Percentiles rank a stretch among this genome's conserved stretches.
These are phyloP conservation scores for Dasyprocta punctata DNA, from an alignment of 2,113 vertebrate genomes.

Conservation along the genomic window DNA sequence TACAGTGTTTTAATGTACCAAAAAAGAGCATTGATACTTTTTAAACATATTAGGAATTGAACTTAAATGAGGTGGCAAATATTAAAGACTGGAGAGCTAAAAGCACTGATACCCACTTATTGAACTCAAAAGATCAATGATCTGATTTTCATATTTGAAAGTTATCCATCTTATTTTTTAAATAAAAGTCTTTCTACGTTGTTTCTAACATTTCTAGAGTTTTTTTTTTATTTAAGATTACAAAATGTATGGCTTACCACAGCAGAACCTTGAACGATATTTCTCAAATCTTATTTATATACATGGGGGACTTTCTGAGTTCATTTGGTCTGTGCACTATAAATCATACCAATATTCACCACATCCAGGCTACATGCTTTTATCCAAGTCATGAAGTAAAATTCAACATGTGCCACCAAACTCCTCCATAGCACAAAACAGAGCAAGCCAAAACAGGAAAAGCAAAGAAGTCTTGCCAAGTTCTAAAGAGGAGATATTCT, in stretches of 20 bases:
- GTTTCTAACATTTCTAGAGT: not conserved
- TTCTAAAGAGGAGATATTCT: slow-evolving; percentile 45
- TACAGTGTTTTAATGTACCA: not conserved
- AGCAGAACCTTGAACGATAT: slow-evolving; percentile 4
- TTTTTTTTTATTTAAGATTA: slow-evolving; percentile 32
- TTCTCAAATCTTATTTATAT: slow-evolving; percentile 52
- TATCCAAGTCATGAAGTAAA: slow-evolving; percentile 30
- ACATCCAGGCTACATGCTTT: not conserved
- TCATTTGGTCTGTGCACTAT: slow-evolving; percentile 13
- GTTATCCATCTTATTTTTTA: not conserved
- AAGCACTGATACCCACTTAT: not conserved
- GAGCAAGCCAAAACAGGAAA: slow-evolving; percentile 25
- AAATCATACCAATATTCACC: slow-evolving; percentile 45
- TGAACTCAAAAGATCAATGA: not conserved
- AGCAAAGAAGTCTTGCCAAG: slow-evolving; percentile 14
- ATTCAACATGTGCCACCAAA: slow-evolving; percentile 26
- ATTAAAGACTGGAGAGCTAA: not conserved
- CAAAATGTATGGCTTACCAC: not conserved
- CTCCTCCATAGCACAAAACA: not conserved
- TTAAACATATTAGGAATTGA: not conserved
- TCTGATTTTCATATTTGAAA: slow-evolving; percentile 45
- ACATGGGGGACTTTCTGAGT: slow-evolving; percentile 48
- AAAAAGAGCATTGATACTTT: not conserved
- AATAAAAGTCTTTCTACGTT: not conserved
- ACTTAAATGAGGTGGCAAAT: not conserved